Evolutionary conservation across 2,113 vertebrate genomes (phyloP).

Genomic region (Sylvia atricapilla): DNA sequence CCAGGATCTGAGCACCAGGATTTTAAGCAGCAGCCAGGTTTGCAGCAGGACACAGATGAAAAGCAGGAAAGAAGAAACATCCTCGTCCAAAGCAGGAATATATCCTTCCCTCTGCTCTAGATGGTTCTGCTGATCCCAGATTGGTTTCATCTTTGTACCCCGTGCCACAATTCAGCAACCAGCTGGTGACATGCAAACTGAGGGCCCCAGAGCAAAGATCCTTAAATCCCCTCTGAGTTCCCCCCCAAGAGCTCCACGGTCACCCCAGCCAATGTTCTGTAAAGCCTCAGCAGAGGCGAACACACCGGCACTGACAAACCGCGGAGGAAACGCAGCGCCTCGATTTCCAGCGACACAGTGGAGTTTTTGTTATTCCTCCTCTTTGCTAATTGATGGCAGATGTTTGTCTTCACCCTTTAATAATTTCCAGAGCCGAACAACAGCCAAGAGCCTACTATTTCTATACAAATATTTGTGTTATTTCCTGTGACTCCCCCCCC

Average conservation of each 20-base stretch:
- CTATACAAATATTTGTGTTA: constrained; percentile 69
- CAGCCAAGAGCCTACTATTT: constrained; percentile 63
- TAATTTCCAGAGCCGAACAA: constrained; percentile 68
- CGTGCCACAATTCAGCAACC: accelerated
- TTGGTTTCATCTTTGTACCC: neutral
- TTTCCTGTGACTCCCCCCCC: constrained; percentile 64
- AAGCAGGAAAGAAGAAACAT: neutral
- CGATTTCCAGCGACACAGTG: neutral
- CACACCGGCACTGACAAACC: neutral
- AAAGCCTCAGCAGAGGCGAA: neutral
- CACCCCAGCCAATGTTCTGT: neutral
- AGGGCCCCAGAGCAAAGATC: neutral
- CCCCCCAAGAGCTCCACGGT: neutral
- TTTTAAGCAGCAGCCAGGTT: neutral
- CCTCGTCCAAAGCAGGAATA: neutral
- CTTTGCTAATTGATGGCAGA: constrained; percentile 73
- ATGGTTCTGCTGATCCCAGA: neutral
- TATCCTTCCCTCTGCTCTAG: neutral
- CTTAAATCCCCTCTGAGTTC: neutral
- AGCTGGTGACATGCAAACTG: neutral
- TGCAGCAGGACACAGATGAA: neutral
- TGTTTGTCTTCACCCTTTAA: constrained; percentile 69
- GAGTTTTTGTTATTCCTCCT: constrained; percentile 63
- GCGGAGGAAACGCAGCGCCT: neutral
- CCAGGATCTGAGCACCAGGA: neutral